These are phyloP conservation scores for Cephonodes hylas DNA, from an alignment of 2,888 invertebrate genomes.

Conservation along the genomic window DNA sequence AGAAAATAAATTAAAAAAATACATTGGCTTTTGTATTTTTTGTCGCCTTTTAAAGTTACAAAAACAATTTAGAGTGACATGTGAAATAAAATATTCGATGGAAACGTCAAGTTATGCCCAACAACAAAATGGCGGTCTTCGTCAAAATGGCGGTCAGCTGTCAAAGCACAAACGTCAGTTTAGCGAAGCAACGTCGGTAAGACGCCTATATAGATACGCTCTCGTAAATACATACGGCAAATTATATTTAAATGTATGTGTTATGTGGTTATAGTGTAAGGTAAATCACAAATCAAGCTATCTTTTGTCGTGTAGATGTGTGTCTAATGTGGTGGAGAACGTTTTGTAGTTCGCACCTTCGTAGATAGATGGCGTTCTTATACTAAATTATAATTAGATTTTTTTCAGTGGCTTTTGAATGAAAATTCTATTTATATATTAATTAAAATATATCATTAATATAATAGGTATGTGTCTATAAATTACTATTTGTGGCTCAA, in stretches of 20 bases:
- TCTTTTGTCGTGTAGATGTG: constrained; percentile 31
- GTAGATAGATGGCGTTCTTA: neutral
- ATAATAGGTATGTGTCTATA: too few relatives aligned
- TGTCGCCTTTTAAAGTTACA: neutral
- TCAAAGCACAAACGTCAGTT: constrained; percentile 7
- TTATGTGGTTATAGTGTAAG: constrained; percentile 20
- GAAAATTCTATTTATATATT: neutral
- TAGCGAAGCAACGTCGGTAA: neutral
- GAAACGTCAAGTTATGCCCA: neutral
- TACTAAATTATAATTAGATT: too few relatives aligned
- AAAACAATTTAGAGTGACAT: neutral
- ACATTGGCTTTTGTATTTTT: neutral
- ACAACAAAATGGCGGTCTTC: neutral
- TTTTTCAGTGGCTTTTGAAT: too few relatives aligned
- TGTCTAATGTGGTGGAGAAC: constrained; percentile 23
- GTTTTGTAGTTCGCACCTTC: neutral
- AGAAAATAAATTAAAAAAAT: neutral
- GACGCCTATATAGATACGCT: constrained; percentile 6
- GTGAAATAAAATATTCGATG: neutral
- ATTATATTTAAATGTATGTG: constrained; percentile 10
- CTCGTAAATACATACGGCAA: constrained; percentile 3
- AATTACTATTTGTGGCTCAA: too few relatives aligned
- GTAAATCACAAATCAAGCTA: constrained; percentile 43
- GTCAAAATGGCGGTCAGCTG: constrained; percentile 8
- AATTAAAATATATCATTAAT: too few relatives aligned